Evolutionary conservation across 1,140 invertebrate genomes (phyloP).

Genomic region (Drosophila gunungcola): DNA sequence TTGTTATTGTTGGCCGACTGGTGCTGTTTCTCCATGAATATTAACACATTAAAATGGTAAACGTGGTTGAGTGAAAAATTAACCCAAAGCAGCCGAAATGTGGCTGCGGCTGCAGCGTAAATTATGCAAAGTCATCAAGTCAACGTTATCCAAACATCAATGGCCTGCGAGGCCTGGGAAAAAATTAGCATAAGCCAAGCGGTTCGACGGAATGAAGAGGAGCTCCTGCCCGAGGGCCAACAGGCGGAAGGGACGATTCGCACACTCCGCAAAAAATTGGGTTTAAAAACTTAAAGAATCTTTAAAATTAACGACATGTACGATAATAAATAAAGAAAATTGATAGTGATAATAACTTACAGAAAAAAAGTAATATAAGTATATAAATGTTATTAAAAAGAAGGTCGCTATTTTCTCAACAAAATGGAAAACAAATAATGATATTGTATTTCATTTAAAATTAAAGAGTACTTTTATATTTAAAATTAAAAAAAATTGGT

Average conservation of each 20-base stretch:
- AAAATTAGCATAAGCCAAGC: constrained; percentile 77
- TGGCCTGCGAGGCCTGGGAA: constrained; percentile 64
- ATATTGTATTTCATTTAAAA: too few relatives aligned
- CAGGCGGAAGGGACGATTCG: constrained; percentile 12
- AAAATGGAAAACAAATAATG: too few relatives aligned
- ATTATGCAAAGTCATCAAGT: constrained; percentile 82
- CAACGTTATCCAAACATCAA: constrained; percentile 81
- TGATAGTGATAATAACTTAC: too few relatives aligned
- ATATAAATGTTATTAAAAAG: too few relatives aligned
- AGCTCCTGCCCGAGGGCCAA: constrained; percentile 19
- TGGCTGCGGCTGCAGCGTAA: constrained; percentile 55
- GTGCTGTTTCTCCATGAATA: constrained; percentile 58
- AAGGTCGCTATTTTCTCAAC: too few relatives aligned
- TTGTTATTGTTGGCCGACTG: constrained; percentile 18
- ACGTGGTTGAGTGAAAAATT: constrained; percentile 79
- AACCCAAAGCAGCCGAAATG: constrained; percentile 63
- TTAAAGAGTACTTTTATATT: too few relatives aligned
- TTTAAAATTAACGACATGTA: too few relatives aligned
- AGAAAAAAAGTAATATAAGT: too few relatives aligned
- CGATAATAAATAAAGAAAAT: too few relatives aligned
- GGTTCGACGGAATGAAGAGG: constrained; percentile 28
- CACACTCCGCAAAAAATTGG: constrained; percentile 5
- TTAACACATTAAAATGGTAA: constrained; percentile 76
- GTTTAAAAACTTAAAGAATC: neutral
- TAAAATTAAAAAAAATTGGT: too few relatives aligned